Conservation (phyloP, 2,888 invertebrate species). For the Polyommatus iphigenia region DNA sequence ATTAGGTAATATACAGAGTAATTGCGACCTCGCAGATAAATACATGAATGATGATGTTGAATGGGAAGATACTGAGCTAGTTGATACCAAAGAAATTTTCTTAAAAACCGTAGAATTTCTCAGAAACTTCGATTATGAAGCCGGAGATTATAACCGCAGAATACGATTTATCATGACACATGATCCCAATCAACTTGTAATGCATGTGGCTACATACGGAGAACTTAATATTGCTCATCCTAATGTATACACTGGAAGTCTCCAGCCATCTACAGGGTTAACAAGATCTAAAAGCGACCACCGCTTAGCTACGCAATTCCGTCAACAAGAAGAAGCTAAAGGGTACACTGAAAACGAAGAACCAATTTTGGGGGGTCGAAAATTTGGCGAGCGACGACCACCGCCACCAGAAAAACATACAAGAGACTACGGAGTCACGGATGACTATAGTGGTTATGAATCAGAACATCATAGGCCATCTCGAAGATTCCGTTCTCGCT, state of each 20-base stretch:
- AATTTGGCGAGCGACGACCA: constrained; percentile 86
- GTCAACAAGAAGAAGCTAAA: constrained; percentile 89
- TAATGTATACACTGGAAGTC: constrained; percentile 80
- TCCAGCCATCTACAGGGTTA: constrained; percentile 86
- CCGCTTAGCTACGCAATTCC: constrained; percentile 91
- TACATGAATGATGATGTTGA: constrained; percentile 94
- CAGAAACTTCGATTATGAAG: constrained; percentile 96
- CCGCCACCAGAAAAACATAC: constrained; percentile 77
- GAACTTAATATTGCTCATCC: constrained; percentile 90
- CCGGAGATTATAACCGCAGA: constrained; percentile 91
- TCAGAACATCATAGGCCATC: constrained; percentile 81
- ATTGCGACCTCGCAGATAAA: constrained; percentile 97
- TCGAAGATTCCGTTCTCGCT: constrained; percentile 86
- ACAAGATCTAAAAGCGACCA: constrained; percentile 97
- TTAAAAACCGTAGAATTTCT: constrained; percentile 97
- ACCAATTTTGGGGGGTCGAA: constrained; percentile 86
- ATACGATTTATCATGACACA: constrained; percentile 93
- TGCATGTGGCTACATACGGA: constrained; percentile 93
- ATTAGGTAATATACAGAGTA: constrained; percentile 96
- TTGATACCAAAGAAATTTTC: constrained; percentile 98
- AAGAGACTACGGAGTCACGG: constrained; percentile 80
- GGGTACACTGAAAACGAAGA: constrained; percentile 84
- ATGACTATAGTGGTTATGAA: constrained; percentile 87
- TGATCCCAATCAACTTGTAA: constrained; percentile 94
- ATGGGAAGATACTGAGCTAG: constrained; percentile 95